Conservation (phyloP, 2,797 vertebrate genomes). For the Dendrocincla fuliginosa region DNA sequence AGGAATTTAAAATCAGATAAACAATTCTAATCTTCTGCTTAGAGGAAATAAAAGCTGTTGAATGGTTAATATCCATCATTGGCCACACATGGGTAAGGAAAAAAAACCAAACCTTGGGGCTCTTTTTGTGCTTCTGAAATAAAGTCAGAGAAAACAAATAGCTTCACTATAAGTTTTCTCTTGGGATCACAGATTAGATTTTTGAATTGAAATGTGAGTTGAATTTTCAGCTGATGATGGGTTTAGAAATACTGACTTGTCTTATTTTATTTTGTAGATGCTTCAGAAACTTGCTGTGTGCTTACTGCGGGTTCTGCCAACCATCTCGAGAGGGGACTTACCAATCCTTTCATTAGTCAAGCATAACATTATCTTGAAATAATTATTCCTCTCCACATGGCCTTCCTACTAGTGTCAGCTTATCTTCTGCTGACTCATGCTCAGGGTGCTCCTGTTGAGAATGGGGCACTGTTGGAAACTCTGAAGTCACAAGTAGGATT, state of each 20-base stretch:
- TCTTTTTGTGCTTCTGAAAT: background rate
- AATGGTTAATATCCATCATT: background rate
- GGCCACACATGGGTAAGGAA: background rate
- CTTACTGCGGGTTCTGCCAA: constrained; percentile 63
- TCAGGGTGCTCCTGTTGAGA: constrained; percentile 76
- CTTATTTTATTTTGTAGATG: constrained; percentile 63
- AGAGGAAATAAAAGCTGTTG: background rate
- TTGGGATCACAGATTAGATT: background rate
- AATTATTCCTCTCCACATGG: constrained; percentile 80
- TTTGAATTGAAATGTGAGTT: background rate
- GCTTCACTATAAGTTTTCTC: background rate
- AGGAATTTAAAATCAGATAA: background rate
- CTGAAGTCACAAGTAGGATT: constrained; percentile 73
- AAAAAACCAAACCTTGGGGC: background rate
- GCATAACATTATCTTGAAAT: constrained; percentile 50
- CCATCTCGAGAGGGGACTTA: constrained; percentile 65
- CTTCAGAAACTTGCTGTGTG: constrained; percentile 52
- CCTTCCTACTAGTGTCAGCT: constrained; percentile 82
- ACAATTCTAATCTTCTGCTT: background rate
- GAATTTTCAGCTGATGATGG: background rate
- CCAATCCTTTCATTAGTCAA: constrained; percentile 38
- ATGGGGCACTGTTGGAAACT: constrained; percentile 70
- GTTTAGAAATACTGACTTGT: constrained; percentile 5
- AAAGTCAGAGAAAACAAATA: background rate
- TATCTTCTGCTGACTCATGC: constrained; percentile 84